Conservation (phyloP, 2,113 vertebrate genomes). For the Elephas maximus region DNA sequence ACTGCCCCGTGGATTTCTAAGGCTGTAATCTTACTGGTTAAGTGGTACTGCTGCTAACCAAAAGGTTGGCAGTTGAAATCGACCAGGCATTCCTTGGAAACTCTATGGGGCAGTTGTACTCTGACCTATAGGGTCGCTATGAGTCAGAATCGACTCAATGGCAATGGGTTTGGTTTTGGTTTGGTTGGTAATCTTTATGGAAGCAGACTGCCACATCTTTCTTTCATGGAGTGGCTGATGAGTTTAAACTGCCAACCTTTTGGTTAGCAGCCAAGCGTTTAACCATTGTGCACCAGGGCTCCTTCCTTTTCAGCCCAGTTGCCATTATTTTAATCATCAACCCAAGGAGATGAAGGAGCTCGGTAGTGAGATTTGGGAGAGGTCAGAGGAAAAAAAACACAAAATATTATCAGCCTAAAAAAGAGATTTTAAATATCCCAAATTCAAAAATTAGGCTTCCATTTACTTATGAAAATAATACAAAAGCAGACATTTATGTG, state of each 20-base stretch:
- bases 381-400: neutral
- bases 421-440: neutral
- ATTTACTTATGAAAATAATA: slow-evolving; percentile 34
- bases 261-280: neutral
- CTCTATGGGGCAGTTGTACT: no score
- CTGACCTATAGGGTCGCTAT: no score
- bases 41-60: no score
- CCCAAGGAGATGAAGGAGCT: neutral
- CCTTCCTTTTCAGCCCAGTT: neutral
- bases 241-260: neutral
- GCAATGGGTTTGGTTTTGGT: no score
- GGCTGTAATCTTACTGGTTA: neutral
- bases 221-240: neutral
- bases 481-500: neutral
- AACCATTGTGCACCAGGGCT: neutral
- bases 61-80: no score
- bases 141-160: no score
- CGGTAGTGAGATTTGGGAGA: neutral
- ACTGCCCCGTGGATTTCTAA: neutral
- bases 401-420: neutral
- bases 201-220: neutral
- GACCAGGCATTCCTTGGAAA: no score
- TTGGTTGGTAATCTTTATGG: neutral
- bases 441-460: slow-evolving; percentile 12
- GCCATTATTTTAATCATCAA: slow-evolving; percentile 31